phyloP scores from a whole-genome alignment of 2,797 vertebrate genomes.

The Ptychobarbus kaznakovi region DNA sequence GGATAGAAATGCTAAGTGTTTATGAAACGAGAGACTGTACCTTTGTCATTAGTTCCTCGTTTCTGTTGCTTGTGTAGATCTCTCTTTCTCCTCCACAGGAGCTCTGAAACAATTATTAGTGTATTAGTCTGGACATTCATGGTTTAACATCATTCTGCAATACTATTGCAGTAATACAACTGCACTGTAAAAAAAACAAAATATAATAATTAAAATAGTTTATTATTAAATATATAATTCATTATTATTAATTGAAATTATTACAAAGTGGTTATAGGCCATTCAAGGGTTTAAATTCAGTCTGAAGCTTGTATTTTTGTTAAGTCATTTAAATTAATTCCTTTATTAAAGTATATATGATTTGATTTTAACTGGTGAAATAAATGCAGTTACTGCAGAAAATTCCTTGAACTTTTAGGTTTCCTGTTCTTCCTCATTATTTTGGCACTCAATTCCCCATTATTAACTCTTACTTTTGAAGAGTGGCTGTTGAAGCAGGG shows the following conservation, averaged over 20 bases:
- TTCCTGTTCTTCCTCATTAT: not conserved
- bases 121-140: not conserved
- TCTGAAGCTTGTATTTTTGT: not conserved
- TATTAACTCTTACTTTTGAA: slow-evolving; percentile 35
- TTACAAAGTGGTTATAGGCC: too few relatives aligned
- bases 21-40: slow-evolving; percentile 54
- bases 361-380: not conserved
- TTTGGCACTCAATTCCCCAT: not conserved
- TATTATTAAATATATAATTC: not conserved
- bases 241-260: not conserved
- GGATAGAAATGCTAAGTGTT: not conserved
- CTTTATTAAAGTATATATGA: not conserved
- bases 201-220: not conserved
- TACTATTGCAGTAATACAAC: not conserved
- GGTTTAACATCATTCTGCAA: not conserved
- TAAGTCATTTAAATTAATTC: not conserved
- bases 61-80: slow-evolving; percentile 73
- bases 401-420: not conserved
- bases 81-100: slow-evolving; percentile 70
- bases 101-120: slow-evolving; percentile 25
- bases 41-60: slow-evolving; percentile 66
- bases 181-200: not conserved
- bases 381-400: not conserved
- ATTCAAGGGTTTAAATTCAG: not conserved
- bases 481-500: slow-evolving; percentile 12